phyloP scores from a whole-genome alignment of 2,113 vertebrate genomes.

The Festucalex cinctus region DNA sequence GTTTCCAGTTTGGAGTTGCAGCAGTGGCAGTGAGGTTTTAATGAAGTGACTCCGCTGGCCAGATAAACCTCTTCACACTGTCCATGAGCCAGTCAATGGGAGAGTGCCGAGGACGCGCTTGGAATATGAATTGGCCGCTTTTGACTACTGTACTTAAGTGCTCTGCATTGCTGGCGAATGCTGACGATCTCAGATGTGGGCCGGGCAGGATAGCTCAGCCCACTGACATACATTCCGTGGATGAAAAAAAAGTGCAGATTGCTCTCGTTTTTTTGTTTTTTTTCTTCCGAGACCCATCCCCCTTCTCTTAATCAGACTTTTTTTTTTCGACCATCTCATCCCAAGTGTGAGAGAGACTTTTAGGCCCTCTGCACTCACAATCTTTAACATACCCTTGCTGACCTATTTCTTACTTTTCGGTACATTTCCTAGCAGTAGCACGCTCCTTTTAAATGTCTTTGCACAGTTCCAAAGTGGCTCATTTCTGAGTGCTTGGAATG shows the following conservation, averaged over 20 bases:
- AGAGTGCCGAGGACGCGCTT: constrained; percentile 20
- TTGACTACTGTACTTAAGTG: constrained; percentile 54
- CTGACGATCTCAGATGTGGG: constrained; percentile 42
- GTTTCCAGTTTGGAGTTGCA: background rate
- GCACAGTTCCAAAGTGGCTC: constrained; percentile 21
- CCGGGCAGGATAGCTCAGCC: constrained; percentile 47
- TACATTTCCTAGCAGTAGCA: constrained; percentile 6
- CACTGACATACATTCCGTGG: constrained; percentile 69
- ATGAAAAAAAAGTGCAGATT: constrained; percentile 48
- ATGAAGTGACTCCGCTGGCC: constrained; percentile 30
- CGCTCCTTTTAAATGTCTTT: constrained; percentile 35
- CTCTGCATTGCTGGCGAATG: constrained; percentile 33
- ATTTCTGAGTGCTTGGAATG: constrained; percentile 31
- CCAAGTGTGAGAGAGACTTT: constrained; percentile 22
- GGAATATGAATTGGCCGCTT: constrained; percentile 54
- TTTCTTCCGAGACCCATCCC: constrained; percentile 36
- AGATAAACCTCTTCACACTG: constrained; percentile 23
- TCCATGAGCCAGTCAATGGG: constrained; percentile 45
- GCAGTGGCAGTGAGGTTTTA: constrained; percentile 17
- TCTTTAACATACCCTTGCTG: background rate
- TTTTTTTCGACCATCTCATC: constrained; percentile 42
- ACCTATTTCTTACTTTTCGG: constrained; percentile 12
- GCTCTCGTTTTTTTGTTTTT: background rate
- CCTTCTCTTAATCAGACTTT: constrained; percentile 56
- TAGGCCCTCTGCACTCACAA: constrained; percentile 17